Conservation (phyloP, 2,113 vertebrate species). For the Datnioides undecimradiatus region DNA sequence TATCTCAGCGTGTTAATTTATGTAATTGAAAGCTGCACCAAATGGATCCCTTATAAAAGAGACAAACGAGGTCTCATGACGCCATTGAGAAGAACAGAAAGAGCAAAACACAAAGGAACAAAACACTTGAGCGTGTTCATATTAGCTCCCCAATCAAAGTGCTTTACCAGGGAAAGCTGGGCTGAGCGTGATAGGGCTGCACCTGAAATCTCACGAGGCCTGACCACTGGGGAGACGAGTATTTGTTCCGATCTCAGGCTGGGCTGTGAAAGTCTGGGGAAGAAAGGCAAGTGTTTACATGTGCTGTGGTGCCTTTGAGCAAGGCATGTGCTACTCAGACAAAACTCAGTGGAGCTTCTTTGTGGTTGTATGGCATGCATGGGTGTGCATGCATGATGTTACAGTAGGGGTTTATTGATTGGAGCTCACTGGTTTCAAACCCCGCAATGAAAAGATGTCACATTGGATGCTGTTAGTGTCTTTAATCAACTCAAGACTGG, state of each 20-base stretch:
- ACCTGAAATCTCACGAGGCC: background rate
- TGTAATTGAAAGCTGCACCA: background rate
- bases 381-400: background rate
- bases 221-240: background rate
- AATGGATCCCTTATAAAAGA: background rate
- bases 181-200: background rate
- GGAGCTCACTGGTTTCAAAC: no score
- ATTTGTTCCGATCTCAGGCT: slow-evolving; percentile 1
- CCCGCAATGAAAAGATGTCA: no score
- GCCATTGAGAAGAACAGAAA: background rate
- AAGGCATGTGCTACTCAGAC: background rate
- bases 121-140: background rate
- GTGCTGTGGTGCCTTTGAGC: background rate
- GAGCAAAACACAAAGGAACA: background rate
- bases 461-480: no score
- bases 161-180: background rate
- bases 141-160: background rate
- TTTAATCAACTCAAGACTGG: no score
- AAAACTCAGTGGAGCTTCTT: background rate
- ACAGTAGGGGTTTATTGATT: no score
- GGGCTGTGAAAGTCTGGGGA: background rate
- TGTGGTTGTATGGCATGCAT: background rate
- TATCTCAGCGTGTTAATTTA: background rate
- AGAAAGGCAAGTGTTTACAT: background rate
- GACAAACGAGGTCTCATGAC: background rate